Evolutionary conservation across 2,113 vertebrate species (phyloP), one percentile per base, ranked within the genome.

Genomic region (Chitala chitala): DNA sequence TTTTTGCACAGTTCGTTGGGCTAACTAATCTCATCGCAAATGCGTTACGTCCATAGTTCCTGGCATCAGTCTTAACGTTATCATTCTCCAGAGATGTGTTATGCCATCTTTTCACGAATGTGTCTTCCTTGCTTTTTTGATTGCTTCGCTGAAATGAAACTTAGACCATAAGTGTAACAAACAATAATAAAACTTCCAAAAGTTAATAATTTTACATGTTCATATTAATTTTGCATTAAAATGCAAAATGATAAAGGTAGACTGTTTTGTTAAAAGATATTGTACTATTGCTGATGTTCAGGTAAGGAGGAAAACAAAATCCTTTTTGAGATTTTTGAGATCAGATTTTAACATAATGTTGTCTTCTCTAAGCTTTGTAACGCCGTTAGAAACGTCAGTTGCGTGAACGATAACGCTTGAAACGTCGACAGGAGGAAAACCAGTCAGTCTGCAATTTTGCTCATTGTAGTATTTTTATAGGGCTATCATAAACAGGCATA

Each of bases 51-150:
- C 82, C 76, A 50, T 69, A 0, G 20, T 79, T 54, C 70, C 58
- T 77, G 81, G 79, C 5, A 26, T 55, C 75, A 83, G 79, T 75
- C 78, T 75, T 72, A 80, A 75, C 78, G 80, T 82, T 86, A 85
- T 80, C 82, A 59, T 70, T 74, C 76, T 6, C 84, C 83, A 83
- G 51, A 80, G 84, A 61, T 78, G 88, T 75, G 78, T 8, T 74
- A 22, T 22, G n/a, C 48, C 31, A 5, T 61, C 15, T 59, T 0
- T 55, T 36, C 56, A 36, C 56, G 12, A 20, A 33, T 17, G 55
- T 26, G 65, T 69, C 38, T 48, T 26, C 33, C 26, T 48, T 59
- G 17, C 29, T n/a, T 58, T 75, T 51, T 24, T 53, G 53, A 31
- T 66, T 59, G 26, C 24, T 69, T 15, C 15, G 8, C 20, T 54